Evolutionary conservation across 2,797 vertebrate species (phyloP).

Genomic region (Galaxias olidus): DNA sequence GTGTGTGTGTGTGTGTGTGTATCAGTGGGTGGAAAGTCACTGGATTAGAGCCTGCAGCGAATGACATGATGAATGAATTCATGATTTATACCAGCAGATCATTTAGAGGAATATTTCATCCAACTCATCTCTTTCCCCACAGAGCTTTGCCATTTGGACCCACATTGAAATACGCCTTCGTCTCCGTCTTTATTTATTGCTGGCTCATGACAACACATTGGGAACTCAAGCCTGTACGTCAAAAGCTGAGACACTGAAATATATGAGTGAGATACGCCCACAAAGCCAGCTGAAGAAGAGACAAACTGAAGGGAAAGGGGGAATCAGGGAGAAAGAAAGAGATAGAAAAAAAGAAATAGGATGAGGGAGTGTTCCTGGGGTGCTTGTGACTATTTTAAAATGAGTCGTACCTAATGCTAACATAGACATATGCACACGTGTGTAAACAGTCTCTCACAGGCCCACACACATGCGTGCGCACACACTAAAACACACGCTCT

Average conservation of each 20-base stretch:
- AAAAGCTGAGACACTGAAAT: conserved; percentile 20
- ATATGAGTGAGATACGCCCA: conserved; percentile 1
- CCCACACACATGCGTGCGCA: too few species aligned
- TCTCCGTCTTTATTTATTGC: conserved; percentile 11
- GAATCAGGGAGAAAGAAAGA: background rate
- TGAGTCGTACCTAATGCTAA: too few species aligned
- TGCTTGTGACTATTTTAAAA: too few species aligned
- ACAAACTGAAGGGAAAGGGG: background rate
- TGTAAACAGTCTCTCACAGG: too few species aligned
- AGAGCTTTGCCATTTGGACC: conserved; percentile 6
- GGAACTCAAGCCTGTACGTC: conserved; percentile 5
- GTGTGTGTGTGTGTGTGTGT: background rate
- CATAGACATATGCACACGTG: too few species aligned
- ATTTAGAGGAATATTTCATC: conserved; percentile 1
- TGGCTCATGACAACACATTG: conserved; percentile 10
- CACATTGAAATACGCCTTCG: background rate
- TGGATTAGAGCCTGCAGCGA: background rate
- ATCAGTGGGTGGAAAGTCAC: background rate
- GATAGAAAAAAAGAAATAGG: too few species aligned
- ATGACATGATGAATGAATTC: background rate
- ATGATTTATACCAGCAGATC: conserved; percentile 1
- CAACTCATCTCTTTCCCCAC: background rate
- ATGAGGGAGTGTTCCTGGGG: too few species aligned
- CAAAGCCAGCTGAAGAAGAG: conserved; percentile 12
- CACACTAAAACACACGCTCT: too few species aligned